These are phyloP conservation scores for Dioctria rufipes DNA, from an alignment of 2,888 invertebrate genomes.

Conservation along the genomic window DNA sequence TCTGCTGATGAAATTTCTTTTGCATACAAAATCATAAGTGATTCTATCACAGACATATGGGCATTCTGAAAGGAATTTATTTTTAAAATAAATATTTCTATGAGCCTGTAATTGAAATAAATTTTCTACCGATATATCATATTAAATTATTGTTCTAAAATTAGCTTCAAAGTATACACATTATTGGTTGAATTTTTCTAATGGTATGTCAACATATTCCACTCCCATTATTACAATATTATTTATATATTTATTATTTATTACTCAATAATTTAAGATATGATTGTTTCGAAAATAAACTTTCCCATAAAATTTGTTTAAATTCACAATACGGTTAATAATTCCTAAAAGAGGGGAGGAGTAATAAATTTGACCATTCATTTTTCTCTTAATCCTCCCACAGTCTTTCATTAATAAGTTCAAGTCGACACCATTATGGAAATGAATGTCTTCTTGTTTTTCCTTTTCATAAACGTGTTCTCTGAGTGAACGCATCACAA, in stretches of 20 bases:
- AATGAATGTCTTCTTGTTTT: constrained; percentile 12
- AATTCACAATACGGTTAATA: not conserved
- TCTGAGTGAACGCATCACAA: constrained; percentile 31
- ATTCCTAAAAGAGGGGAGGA: not conserved
- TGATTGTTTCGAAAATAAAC: too few relatives aligned
- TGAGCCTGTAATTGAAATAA: too few relatives aligned
- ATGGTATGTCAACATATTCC: not conserved
- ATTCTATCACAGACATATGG: constrained; percentile 96
- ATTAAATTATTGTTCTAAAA: not conserved
- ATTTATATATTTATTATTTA: constrained; percentile 4
- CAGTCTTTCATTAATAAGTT: constrained; percentile 19
- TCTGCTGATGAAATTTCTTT: constrained; percentile 93
- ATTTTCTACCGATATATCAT: too few relatives aligned
- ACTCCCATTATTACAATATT: too few relatives aligned
- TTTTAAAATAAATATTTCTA: too few relatives aligned
- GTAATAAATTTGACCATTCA: constrained; percentile 25
- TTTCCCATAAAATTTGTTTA: not conserved
- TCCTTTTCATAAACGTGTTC: constrained; percentile 10
- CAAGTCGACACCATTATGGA: constrained; percentile 29
- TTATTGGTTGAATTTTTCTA: not conserved
- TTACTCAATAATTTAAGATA: not conserved
- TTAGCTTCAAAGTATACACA: not conserved
- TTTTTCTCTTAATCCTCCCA: constrained; percentile 12
- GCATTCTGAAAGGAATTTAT: constrained; percentile 80
- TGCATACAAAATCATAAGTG: constrained; percentile 93